Base-by-base conservation (phyloP, 1,140 invertebrate genomes). In the Matsumurasca onukii region DNA sequence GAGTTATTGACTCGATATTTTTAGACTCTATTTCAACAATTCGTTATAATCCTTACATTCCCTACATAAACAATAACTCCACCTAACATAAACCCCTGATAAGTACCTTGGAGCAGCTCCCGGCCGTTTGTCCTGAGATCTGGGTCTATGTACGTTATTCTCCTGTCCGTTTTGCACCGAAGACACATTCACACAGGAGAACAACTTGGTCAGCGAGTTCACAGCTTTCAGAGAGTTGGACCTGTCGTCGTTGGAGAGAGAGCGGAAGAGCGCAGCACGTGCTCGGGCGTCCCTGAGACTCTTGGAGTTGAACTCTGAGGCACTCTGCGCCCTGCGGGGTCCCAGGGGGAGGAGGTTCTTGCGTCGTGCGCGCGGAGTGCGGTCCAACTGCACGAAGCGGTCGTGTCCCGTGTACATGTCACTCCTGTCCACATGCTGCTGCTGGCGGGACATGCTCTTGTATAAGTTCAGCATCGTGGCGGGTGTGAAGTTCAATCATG, bases 381-480 rank as follows among this genome's bases (percentile, higher is more conserved):
- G 81, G 73, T 80, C 80, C 71, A 31, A 57, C 52, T 70, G 52
- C 31, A 63, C 67, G 69, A 73, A 75, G 22, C 74, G 64, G 66
- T 75, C 74, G 68, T 75, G 74, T 20, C 74, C 74, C 17, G 70
- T 75, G 30, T 68, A 69, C 20, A 70, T 61, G n/a, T 73, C 66
- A 20, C 45, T n/a, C 13, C 29, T 34, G 3, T 31, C 65, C 0
- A 55, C 68, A 3, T 34, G 25, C 17, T 61, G 45, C 48, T 67
- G 49, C 20, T 66, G 57, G 51, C 57, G 49, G 73, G 69, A 25
- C 74, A 75, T 66, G 66, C 83, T 87, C 74, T 90, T 88, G 77
- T 91, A 91, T 24, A 91, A 80, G 73, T 91, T 91, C 73, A 92
- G 90, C 89, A 92, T 91, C 48, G 49, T 59, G 29, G 12, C n/a